Conservation (phyloP, 2,113 vertebrate genomes). For the Tretioscincus oriximinensis region DNA sequence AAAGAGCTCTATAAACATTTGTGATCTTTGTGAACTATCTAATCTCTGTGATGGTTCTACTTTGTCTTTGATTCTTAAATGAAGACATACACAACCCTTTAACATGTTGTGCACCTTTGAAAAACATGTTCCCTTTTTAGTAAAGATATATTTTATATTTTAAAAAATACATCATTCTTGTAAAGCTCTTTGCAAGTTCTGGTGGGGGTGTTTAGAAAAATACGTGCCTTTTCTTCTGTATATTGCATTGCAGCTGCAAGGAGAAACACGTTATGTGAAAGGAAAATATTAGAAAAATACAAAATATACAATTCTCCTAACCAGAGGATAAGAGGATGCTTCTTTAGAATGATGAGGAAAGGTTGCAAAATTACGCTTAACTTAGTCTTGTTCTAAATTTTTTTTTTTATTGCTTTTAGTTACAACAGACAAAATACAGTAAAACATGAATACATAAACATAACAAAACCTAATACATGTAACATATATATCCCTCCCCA, state of each 20-base stretch:
- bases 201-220: constrained; percentile 8
- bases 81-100: background rate
- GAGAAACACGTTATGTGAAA: background rate
- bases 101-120: constrained; percentile 14
- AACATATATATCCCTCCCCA: too few relatives aligned
- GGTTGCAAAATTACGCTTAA: too few relatives aligned
- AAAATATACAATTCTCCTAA: too few relatives aligned
- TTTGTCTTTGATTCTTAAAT: constrained; percentile 30
- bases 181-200: constrained; percentile 1
- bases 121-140: constrained; percentile 15
- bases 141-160: constrained; percentile 2
- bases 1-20: constrained; percentile 33
- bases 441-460: too few relatives aligned
- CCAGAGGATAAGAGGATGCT: too few relatives aligned
- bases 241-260: background rate
- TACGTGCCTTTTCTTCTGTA: rapidly evolving
- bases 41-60: constrained; percentile 47
- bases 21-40: constrained; percentile 15
- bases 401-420: too few relatives aligned
- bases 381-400: too few relatives aligned
- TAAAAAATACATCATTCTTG: constrained; percentile 26
- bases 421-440: too few relatives aligned
- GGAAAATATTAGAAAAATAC: background rate
- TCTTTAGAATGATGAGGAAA: too few relatives aligned
- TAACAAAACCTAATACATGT: too few relatives aligned